Evolutionary conservation across 2,797 vertebrate species (phyloP).

Genomic region (Ambastaia sidthimunki): DNA sequence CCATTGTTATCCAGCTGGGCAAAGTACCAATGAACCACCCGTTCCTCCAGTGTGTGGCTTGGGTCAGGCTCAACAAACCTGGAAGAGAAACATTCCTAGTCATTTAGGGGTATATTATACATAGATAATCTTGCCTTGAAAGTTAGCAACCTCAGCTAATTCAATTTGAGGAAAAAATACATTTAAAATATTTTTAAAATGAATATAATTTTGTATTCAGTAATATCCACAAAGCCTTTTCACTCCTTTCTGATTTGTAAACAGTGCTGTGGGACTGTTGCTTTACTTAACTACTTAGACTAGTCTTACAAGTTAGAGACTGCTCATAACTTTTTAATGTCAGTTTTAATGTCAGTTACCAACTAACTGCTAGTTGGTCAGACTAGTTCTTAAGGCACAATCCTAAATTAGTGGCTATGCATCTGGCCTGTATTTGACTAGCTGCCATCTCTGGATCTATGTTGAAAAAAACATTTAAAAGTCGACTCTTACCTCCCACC

Average conservation of each 20-base stretch:
- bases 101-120: not conserved
- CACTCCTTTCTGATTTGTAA: not conserved
- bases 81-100: slow-evolving; percentile 50
- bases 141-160: not conserved
- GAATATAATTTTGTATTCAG: not conserved
- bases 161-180: not conserved
- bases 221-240: not conserved
- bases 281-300: not conserved
- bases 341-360: not conserved
- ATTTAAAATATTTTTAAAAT: not conserved
- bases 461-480: too few species aligned
- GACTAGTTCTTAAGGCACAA: too few species aligned
- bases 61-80: slow-evolving; percentile 97
- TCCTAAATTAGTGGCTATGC: too few species aligned
- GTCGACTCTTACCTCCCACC: slow-evolving; percentile 90
- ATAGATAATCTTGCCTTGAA: not conserved
- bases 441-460: too few species aligned
- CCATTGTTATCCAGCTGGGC: slow-evolving; percentile 94
- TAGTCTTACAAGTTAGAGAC: too few species aligned
- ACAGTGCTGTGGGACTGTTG: too few species aligned
- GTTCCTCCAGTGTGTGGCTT: slow-evolving; percentile 94
- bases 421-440: too few species aligned
- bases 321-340: not conserved
- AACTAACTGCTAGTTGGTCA: too few species aligned
- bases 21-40: slow-evolving; percentile 98